Evolutionary conservation across 2,797 vertebrate genomes (phyloP), one percentile per base, ranked within the genome.

Genomic region (Miichthys miiuy): DNA sequence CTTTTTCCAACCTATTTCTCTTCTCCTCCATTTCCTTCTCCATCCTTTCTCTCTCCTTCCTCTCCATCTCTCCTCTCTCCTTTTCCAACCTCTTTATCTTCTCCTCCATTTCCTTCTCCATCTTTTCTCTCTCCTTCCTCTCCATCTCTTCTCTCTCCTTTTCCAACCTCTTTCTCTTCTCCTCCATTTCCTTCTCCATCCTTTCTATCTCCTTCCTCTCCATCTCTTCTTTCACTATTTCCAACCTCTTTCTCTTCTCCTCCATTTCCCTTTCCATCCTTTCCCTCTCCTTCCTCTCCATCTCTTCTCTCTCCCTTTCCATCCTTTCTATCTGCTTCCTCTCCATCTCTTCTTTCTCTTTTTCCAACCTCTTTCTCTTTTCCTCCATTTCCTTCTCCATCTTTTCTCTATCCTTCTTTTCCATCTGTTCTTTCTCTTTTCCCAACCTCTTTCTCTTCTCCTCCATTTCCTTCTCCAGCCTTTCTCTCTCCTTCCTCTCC

Each of bases 341-440:
- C 41, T 65, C 52, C 14, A 52, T 34, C 30, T 34, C 30, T 34
- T 48, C 80, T 67, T 57, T 77, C 58, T 64, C 46, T 30, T 20
- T 61, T 73, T 34, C 50, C n/a, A 2, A 34, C 55, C 41, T 76
- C 63, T 16, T 27, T 46, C 21, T 25, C 27, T 4, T 46, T 2
- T 25, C 67, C 30, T 58, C 3, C 3, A 16, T 52, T 38, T 34
- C 50, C 3, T 2, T 44, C 13, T 57, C 23, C 8, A 17, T 2
- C 5, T 5, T 10, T 20, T 68, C 55, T 12, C 1, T 51, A n/a
- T 52, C 41, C 41, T 21, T 34, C 20, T 8, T 64, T 4, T 76
- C 46, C 11, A 4, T 34, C 21, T 67, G 44, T 16, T 64, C 30
- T 8, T 3, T 73, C 13, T 70, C 77, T 4, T 27, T 75, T 61